A percentile compares a stretch with the other conserved stretches of the same genome.
Conservation (phyloP, 2,888 invertebrate species). For the Gonocerus acuteangulatus region DNA sequence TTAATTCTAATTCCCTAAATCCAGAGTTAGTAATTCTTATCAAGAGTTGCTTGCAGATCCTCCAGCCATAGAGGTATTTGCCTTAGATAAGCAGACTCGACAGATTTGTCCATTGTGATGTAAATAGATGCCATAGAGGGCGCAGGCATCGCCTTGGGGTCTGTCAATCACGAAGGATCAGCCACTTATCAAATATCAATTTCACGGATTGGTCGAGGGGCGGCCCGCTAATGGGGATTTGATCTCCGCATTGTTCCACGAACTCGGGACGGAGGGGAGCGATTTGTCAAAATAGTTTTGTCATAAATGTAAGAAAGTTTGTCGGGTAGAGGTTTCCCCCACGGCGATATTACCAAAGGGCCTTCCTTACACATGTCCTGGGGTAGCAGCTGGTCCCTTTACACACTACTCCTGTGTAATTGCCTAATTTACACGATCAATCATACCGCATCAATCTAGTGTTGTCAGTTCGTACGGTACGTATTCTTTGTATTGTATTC, state of each 20-base stretch:
- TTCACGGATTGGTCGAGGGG: slow-evolving; percentile 6
- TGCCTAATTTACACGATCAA: too few species aligned
- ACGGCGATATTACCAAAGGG: not conserved
- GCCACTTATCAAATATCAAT: slow-evolving; percentile 26
- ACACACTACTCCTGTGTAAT: too few species aligned
- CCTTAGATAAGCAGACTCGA: too few species aligned
- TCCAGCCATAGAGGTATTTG: too few species aligned
- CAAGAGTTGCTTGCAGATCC: too few species aligned
- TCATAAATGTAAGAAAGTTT: slow-evolving; percentile 13
- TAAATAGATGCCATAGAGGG: not conserved
- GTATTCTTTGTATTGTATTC: too few species aligned
- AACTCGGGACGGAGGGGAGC: not conserved
- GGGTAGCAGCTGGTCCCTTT: not conserved
- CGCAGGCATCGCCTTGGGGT: not conserved
- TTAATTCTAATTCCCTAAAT: too few species aligned
- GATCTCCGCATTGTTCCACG: slow-evolving; percentile 13
- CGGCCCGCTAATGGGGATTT: slow-evolving; percentile 6
- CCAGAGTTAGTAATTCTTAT: too few species aligned
- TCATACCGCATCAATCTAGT: too few species aligned
- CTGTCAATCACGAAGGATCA: slow-evolving; percentile 8
- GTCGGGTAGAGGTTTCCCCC: not conserved
- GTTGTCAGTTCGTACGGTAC: too few species aligned
- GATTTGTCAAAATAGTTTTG: slow-evolving; percentile 25
- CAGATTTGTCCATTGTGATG: slow-evolving; percentile 2
- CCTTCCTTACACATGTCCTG: not conserved